phyloP scores from a whole-genome alignment of 2,113 vertebrate genomes.

The Cygnus buccinator region DNA sequence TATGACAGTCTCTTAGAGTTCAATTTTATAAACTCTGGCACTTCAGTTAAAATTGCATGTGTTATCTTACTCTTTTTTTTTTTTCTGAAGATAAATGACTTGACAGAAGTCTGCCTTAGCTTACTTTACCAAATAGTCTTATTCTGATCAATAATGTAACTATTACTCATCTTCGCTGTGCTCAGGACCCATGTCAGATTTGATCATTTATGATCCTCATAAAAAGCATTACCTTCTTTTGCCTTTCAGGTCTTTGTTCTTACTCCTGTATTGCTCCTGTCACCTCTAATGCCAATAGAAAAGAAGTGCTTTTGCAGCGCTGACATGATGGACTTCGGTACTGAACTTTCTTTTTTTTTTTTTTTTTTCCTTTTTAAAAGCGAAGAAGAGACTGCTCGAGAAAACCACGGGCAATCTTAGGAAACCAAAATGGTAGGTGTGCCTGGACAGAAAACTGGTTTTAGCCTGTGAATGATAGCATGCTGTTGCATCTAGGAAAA shows the following conservation, averaged over 20 bases:
- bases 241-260: background rate
- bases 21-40: background rate
- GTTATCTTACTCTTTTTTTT: background rate
- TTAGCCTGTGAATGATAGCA: background rate
- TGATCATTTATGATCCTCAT: background rate
- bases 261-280: background rate
- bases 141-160: background rate
- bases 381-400: background rate
- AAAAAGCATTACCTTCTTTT: background rate
- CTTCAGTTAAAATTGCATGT: background rate
- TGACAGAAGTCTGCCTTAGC: background rate
- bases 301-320: rapidly evolving
- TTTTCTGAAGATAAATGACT: background rate
- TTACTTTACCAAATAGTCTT: background rate
- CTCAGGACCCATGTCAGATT: background rate
- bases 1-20: background rate
- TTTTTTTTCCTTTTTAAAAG: background rate
- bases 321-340: background rate
- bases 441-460: background rate
- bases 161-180: background rate
- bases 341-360: background rate
- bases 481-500: background rate
- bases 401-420: background rate
- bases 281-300: background rate
- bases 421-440: background rate